These are phyloP conservation scores for Actinemys pallida DNA, from an alignment of 2,113 vertebrate species.

Conservation along the genomic window DNA sequence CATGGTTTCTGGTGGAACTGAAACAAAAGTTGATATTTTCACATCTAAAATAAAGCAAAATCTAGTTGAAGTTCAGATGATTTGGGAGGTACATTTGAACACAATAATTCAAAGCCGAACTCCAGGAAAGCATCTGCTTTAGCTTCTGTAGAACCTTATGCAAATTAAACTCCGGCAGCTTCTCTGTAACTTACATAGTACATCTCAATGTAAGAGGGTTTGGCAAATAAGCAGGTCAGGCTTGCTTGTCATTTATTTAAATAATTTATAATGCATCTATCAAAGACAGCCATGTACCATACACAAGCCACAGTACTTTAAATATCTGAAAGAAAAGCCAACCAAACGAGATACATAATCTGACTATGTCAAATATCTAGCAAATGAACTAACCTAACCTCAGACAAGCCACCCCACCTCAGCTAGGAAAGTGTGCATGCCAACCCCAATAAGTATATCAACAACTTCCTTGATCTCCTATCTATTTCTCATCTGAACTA, in stretches of 20 bases:
- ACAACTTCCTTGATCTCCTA: constrained; percentile 6
- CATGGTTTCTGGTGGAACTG: neutral
- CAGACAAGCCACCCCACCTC: neutral
- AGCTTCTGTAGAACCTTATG: constrained; percentile 10
- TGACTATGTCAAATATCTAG: neutral
- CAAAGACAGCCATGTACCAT: neutral
- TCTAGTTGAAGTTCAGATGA: neutral
- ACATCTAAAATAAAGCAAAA: neutral
- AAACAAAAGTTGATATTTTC: neutral
- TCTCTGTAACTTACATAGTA: neutral
- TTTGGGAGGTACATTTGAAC: neutral
- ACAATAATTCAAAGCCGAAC: neutral
- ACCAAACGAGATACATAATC: neutral
- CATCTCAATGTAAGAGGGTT: neutral
- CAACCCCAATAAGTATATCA: neutral
- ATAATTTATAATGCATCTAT: neutral
- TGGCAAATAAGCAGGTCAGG: constrained; percentile 2
- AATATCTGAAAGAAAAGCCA: neutral
- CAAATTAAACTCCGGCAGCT: constrained; percentile 22
- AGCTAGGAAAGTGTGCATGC: neutral
- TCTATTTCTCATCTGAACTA: neutral
- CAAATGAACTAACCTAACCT: neutral
- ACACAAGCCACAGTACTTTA: neutral
- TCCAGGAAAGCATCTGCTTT: neutral
- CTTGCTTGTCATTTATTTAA: constrained; percentile 5